These are phyloP conservation scores for Tiliacea citrago DNA, from an alignment of 2,888 invertebrate species.

Conservation along the genomic window DNA sequence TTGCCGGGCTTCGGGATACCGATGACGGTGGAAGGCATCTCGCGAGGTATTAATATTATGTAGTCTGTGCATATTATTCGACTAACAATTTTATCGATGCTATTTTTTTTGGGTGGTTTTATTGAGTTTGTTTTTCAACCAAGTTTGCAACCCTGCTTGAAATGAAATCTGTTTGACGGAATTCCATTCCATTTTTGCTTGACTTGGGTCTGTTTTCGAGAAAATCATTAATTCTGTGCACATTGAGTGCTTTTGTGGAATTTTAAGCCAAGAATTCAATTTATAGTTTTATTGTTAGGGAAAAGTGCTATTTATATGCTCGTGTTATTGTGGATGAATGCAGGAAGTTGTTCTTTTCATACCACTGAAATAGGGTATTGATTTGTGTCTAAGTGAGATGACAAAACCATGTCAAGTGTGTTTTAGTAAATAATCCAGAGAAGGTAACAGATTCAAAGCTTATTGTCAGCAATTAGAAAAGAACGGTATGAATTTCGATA, in stretches of 20 bases:
- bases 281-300: conserved; percentile 5
- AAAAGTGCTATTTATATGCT: conserved; percentile 20
- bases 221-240: conserved; percentile 57
- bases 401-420: conserved; percentile 79
- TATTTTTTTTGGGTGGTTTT: background rate
- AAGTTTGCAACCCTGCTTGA: conserved; percentile 22
- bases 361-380: conserved; percentile 77
- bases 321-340: conserved; percentile 29
- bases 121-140: background rate
- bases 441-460: conserved; percentile 48
- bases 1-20: too few relatives aligned
- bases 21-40: background rate
- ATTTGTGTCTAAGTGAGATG: conserved; percentile 79
- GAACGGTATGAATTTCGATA: conserved; percentile 87
- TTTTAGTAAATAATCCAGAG: conserved; percentile 72
- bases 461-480: conserved; percentile 60
- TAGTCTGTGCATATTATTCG: conserved; percentile 13
- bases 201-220: conserved; percentile 49
- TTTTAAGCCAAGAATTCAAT: conserved; percentile 6
- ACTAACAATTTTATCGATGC: background rate
- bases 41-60: background rate
- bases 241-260: conserved; percentile 18
- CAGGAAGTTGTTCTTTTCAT: conserved; percentile 58
- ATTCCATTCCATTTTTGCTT: conserved; percentile 51
- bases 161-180: conserved; percentile 32